Percentiles rank a stretch among this genome's conserved stretches.
These are phyloP conservation scores for Agonopterix alstromeriana DNA, from an alignment of 2,888 invertebrate species.

Conservation along the genomic window DNA sequence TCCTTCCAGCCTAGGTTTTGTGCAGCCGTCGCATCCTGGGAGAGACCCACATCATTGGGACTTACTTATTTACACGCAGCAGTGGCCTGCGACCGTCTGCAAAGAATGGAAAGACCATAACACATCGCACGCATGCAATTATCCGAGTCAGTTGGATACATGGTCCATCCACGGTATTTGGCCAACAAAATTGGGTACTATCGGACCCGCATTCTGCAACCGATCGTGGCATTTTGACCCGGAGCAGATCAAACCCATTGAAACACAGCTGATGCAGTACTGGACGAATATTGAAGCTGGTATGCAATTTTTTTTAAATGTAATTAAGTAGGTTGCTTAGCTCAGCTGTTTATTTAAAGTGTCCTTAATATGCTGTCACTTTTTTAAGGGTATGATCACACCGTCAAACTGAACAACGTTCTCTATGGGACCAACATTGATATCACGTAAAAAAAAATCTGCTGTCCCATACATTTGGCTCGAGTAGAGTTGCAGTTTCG, in stretches of 20 bases:
- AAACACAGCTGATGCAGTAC: constrained; percentile 69
- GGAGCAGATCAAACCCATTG: constrained; percentile 75
- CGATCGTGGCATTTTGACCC: constrained; percentile 80
- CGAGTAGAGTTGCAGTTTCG: too few relatives aligned
- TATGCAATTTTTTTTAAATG: constrained; percentile 16
- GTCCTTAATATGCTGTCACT: too few relatives aligned
- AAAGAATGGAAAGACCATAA: constrained; percentile 81
- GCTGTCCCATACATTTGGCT: too few relatives aligned
- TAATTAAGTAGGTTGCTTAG: background rate
- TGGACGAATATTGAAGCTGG: constrained; percentile 86
- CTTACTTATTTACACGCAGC: constrained; percentile 86
- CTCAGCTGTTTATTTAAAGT: too few relatives aligned
- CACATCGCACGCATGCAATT: constrained; percentile 76
- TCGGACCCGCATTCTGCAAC: constrained; percentile 85
- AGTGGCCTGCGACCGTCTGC: constrained; percentile 84
- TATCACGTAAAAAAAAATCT: too few relatives aligned
- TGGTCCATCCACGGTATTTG: constrained; percentile 92
- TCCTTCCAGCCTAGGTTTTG: constrained; percentile 20
- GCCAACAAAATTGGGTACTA: constrained; percentile 83
- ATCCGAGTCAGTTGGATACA: constrained; percentile 77
- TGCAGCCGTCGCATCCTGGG: constrained; percentile 9
- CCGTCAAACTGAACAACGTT: too few relatives aligned
- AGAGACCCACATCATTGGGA: constrained; percentile 64
- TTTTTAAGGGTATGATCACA: too few relatives aligned
- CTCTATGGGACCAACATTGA: too few relatives aligned